Conservation (phyloP, 2,113 vertebrate species). For the Sander lucioperca region DNA sequence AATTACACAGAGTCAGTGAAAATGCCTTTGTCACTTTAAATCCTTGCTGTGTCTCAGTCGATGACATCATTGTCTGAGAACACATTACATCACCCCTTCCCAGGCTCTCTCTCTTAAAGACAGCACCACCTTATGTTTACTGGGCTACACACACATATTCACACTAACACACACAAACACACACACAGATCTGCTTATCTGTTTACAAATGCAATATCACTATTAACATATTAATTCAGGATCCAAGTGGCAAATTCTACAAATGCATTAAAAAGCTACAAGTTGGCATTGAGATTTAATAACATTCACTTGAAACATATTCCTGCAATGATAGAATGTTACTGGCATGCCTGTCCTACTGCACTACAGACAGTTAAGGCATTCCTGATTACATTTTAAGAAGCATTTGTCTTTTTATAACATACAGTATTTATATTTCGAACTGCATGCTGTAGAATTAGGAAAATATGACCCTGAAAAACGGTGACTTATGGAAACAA, state of each 20-base stretch:
- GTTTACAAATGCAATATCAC: constrained; percentile 65
- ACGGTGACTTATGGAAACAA: background rate
- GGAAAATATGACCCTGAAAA: background rate
- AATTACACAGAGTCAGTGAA: constrained; percentile 65
- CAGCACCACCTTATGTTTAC: constrained; percentile 81
- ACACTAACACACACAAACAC: constrained; percentile 13
- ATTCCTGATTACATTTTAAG: background rate
- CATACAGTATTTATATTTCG: background rate
- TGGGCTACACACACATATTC: constrained; percentile 40
- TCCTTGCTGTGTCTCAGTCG: constrained; percentile 79
- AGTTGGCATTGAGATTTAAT: background rate
- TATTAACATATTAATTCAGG: constrained; percentile 55
- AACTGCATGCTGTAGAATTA: background rate
- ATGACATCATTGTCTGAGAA: constrained; percentile 90
- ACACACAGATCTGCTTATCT: constrained; percentile 47
- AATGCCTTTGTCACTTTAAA: constrained; percentile 85
- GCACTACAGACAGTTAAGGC: background rate
- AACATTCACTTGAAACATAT: constrained; percentile 5
- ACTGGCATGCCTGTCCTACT: background rate
- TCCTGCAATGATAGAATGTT: background rate
- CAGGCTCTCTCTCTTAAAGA: constrained; percentile 82
- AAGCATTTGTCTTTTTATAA: background rate
- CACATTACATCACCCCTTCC: constrained; percentile 89
- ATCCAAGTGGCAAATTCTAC: background rate
- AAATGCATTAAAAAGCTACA: constrained; percentile 10